Base-by-base conservation (phyloP, 1,140 invertebrate species). In the Acromyrmex charruanus region DNA sequence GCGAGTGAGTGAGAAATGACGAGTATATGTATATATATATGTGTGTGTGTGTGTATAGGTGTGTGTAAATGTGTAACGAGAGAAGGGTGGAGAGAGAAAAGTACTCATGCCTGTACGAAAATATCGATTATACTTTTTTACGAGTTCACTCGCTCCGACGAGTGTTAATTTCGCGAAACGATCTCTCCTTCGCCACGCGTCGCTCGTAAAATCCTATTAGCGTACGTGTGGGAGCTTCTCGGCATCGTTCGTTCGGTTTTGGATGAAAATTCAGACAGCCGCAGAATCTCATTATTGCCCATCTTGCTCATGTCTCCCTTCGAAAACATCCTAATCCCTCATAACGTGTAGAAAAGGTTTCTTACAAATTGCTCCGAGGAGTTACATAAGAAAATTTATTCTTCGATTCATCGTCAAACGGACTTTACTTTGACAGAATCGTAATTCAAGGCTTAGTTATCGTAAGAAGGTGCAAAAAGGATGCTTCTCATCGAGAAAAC, bases 91-190 rank as follows among this genome's bases (percentile, higher is more conserved):
- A 28, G 53, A 51, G 72, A 65, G 53, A 80, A 89, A 91, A 85
- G 90, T 91, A 91, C 88, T 92, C 90, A 75, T 85, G 65, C 86
- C 74, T 84, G 88, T 88, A 91, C 90, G 82, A 92, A 91, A 93
- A 93, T 93, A 93, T 93, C 89, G 92, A 93, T 93, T 92, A 91
- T 92, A 89, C 89, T 91, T 90, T 90, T 92, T 93, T 92, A 90
- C 85, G 80, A 86, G 87, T 87, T 90, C 89, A 88, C 82, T 86
- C 88, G 77, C 87, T 87, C 66, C 84, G 75, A 71, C 87, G 89
- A 86, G 90, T 92, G 91, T 91, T 90, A 91, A 92, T 91, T 91
- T 91, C 90, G 90, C 87, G 90, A 91, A 91, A 91, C 87, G 84
- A 65, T 74, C 80, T 87, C 81, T 82, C 87, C 88, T 85, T 86